Evolutionary conservation across 2,113 vertebrate species (phyloP).

Genomic region (Dendropsophus ebraccatus): DNA sequence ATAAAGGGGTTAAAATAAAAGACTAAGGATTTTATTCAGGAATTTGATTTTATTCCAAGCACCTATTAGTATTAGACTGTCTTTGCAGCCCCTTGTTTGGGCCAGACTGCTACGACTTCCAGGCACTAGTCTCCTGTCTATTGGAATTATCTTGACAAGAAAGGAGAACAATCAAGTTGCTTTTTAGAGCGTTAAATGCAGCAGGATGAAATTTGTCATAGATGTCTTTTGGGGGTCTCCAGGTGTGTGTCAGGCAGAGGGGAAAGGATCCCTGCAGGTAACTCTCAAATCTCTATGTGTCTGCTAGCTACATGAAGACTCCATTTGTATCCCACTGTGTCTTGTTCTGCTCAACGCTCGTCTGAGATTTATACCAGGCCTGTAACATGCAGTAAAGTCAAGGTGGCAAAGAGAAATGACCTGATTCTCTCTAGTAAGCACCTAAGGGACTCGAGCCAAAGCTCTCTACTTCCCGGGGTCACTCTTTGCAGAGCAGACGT

Average conservation of each 20-base stretch:
- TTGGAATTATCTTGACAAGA: conserved; percentile 84
- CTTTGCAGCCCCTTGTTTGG: background rate
- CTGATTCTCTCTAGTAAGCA: conserved; percentile 49
- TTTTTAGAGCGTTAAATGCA: conserved; percentile 90
- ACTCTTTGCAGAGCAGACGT: conserved; percentile 63
- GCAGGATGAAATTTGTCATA: conserved; percentile 72
- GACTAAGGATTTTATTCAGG: background rate
- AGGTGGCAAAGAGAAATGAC: conserved; percentile 60
- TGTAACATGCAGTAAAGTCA: conserved; percentile 60
- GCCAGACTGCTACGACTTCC: background rate
- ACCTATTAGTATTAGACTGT: background rate
- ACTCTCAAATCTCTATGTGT: conserved; percentile 72
- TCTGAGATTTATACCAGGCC: conserved; percentile 73
- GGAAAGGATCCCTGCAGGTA: conserved; percentile 74
- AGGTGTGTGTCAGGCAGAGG: conserved; percentile 77
- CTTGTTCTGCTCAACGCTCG: conserved; percentile 58
- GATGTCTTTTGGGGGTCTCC: conserved; percentile 74
- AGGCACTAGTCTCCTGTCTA: conserved; percentile 75
- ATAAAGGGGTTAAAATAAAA: background rate
- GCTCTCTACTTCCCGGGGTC: conserved; percentile 60
- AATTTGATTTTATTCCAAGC: background rate
- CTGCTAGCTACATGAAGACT: conserved; percentile 78
- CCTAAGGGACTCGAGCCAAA: conserved; percentile 63
- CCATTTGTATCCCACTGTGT: conserved; percentile 89
- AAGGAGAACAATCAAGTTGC: conserved; percentile 73